Base-by-base conservation (phyloP, 2,888 invertebrate genomes). In the Patella ulyssiponensis region DNA sequence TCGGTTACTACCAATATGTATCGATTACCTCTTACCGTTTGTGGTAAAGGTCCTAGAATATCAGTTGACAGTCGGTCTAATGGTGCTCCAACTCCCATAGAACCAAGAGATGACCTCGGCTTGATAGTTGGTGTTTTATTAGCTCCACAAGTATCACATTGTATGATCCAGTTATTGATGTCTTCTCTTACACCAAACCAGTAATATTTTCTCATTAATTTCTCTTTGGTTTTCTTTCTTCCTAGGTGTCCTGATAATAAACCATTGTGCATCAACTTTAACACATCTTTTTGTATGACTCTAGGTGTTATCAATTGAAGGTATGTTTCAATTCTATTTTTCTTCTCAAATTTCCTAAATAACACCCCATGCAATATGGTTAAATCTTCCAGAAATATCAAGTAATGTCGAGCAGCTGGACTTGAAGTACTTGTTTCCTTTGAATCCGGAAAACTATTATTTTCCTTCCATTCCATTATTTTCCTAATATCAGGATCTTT, bases 1-100 rank as follows among this genome's bases (percentile, higher is more conserved):
- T 84, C 82, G 3, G 74, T 81, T 2, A 82, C 78, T 3, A 79
- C 75, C 69, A 84, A 71, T n/a, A 84, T 79, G 74, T 79, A 84
- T 27, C 74, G 64, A 56, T 83, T 84, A 33, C 78, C 81, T n/a
- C 79, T 76, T 14, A 58, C 76, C 9, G 83, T 79, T n/a, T 14
- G 14, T 1, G 81, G 82, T 12, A 84, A 73, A 20, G 81, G 82
- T 33, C 83, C 82, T 33, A 83, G 51, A 17, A 80, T 53, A 76
- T 83, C 83, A 14, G 79, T 80, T 12, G 70, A 58, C 69, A 82
- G 14, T 15, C 81, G 56, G 44, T 83, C 80, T 72, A 81, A 20
- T 15, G 78, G 79, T 27, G 76, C 79, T 11, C 83, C 81, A 0
- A 80, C 80, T 27, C 33, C 58, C 73, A 81, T 77, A 9, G 3